A percentile compares a stretch with the other conserved stretches of the same genome.
phyloP scores from a whole-genome alignment of 1,140 invertebrate species.

The Drosophila sproati region DNA sequence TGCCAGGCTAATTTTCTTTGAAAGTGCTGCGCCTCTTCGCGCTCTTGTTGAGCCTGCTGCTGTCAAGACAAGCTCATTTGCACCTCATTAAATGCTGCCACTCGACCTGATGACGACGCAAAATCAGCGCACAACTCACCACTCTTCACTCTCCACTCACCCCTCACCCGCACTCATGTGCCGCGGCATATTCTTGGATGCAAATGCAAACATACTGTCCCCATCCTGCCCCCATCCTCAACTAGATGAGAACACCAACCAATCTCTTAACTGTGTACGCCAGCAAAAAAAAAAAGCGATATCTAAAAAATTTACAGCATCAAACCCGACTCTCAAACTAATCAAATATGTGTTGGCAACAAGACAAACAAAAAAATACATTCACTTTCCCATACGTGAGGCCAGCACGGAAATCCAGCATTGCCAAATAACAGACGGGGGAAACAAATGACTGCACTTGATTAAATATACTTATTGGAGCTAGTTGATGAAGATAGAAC shows the following conservation, averaged over 20 bases:
- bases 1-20: conserved; percentile 79
- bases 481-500: no score
- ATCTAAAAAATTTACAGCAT: background rate
- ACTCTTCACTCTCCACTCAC: background rate
- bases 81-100: conserved; percentile 84
- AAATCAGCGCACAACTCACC: conserved; percentile 51
- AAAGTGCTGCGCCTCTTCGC: conserved; percentile 71
- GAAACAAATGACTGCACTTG: no score
- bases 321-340: conserved; percentile 1
- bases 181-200: conserved; percentile 25
- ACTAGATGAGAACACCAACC: background rate
- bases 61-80: conserved; percentile 80
- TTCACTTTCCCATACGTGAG: no score
- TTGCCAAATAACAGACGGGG: no score
- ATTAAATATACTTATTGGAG: no score
- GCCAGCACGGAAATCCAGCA: no score
- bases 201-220: conserved; percentile 24
- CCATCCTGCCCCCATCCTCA: no score
- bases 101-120: conserved; percentile 73
- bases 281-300: background rate
- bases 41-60: conserved; percentile 19
- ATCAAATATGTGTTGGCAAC: conserved; percentile 21
- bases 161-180: background rate
- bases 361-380: background rate
- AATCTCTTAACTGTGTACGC: background rate